Percentiles rank a stretch among this genome's conserved stretches.
Evolutionary conservation across 1,140 invertebrate genomes (phyloP).

Genomic region (Hetaerina americana): DNA sequence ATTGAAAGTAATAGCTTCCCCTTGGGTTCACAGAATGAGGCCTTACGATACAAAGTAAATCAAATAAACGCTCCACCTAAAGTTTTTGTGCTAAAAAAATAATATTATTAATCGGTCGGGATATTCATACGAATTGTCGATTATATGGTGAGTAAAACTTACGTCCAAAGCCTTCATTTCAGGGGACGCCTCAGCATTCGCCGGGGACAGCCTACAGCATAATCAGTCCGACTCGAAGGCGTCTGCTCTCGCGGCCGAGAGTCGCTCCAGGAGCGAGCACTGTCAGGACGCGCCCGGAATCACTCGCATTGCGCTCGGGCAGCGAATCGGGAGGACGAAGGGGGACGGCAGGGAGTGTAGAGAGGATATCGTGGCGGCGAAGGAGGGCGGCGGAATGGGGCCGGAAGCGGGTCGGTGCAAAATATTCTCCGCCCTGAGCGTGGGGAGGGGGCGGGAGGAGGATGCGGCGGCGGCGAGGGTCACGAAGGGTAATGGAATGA

Average conservation of each 20-base stretch:
- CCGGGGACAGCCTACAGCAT: not conserved
- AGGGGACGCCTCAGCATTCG: not conserved
- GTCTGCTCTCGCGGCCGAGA: not conserved
- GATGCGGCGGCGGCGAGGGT: too few relatives aligned
- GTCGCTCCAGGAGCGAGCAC: not conserved
- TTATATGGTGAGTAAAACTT: not conserved
- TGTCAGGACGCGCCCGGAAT: not conserved
- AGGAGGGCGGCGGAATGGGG: too few relatives aligned
- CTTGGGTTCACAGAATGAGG: not conserved
- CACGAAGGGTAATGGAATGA: too few relatives aligned
- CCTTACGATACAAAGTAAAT: not conserved
- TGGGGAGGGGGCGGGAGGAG: too few relatives aligned
- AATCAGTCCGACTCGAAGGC: not conserved
- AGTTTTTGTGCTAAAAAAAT: not conserved
- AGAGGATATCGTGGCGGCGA: too few relatives aligned
- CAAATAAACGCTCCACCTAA: not conserved
- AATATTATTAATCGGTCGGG: not conserved
- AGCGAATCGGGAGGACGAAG: too few relatives aligned
- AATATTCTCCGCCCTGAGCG: too few relatives aligned
- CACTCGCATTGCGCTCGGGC: not conserved
- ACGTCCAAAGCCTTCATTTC: not conserved
- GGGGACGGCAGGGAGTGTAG: too few relatives aligned
- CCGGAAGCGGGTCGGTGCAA: too few relatives aligned
- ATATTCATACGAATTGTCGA: not conserved
- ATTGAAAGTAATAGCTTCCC: not conserved